Conservation (phyloP, 2,797 vertebrate species). For the Esox lucius region DNA sequence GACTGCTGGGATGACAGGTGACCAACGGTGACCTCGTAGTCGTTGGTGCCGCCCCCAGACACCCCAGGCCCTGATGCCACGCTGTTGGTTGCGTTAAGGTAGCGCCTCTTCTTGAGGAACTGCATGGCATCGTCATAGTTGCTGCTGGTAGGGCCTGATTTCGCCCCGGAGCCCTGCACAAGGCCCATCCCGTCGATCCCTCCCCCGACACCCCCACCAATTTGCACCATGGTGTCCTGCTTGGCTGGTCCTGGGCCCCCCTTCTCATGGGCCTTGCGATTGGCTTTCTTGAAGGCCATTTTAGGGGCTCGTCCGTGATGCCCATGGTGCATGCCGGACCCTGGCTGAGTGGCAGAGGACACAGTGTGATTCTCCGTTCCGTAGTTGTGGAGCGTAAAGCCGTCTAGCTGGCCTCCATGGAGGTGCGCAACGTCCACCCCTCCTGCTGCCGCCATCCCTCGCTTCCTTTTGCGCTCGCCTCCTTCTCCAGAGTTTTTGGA, state of each 20-base stretch:
- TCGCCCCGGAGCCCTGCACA: conserved; percentile 81
- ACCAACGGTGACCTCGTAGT: conserved; percentile 83
- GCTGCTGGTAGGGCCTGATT: conserved; percentile 82
- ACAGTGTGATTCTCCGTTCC: conserved; percentile 83
- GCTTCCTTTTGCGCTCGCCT: conserved; percentile 86
- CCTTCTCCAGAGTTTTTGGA: conserved; percentile 83
- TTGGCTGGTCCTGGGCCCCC: conserved; percentile 79
- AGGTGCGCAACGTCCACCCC: conserved; percentile 45
- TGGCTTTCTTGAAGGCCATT: conserved; percentile 90
- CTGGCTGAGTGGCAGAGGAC: conserved; percentile 80
- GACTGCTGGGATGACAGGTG: conserved; percentile 88
- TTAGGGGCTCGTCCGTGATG: conserved; percentile 87
- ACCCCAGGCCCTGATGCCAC: conserved; percentile 59
- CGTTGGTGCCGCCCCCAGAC: conserved; percentile 31
- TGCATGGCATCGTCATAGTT: conserved; percentile 99
- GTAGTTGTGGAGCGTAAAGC: conserved; percentile 83
- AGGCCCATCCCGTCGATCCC: conserved; percentile 82
- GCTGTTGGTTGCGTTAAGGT: conserved; percentile 86
- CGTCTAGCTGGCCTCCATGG: conserved; percentile 72
- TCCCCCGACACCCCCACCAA: conserved; percentile 46
- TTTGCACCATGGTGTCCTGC: conserved; percentile 73
- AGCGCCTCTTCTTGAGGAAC: conserved; percentile 97
- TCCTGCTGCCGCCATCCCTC: conserved; percentile 43
- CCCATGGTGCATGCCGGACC: conserved; percentile 81
- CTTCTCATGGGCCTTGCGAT: conserved; percentile 84